Base-by-base conservation (phyloP, 2,888 invertebrate species). In the Pandemis corylana region DNA sequence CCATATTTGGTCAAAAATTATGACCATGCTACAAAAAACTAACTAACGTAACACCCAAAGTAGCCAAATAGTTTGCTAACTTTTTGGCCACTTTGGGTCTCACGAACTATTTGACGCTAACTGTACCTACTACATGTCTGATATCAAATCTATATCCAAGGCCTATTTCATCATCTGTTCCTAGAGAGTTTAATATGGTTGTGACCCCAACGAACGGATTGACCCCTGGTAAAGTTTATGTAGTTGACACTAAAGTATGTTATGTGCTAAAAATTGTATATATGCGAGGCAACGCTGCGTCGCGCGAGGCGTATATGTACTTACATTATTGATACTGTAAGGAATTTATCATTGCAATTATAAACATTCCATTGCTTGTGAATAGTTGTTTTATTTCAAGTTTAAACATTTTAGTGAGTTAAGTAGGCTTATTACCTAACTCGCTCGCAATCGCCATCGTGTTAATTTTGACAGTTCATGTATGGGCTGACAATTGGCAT, bases 341-440 rank as follows among this genome's bases (percentile, higher is more conserved):
- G 85, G 81, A 88, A 84, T 87, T 84, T 88, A 87, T 89, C 90
- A 89, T 90, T 90, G 90, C 90, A 93, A 91, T 86, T 90, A 89
- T 93, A 94, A 90, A 93, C 93, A 93, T 93, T 94, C 93, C 94
- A 93, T 92, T 91, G 94, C 93, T 93, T 94, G 90, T 92, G 86
- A 89, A 76, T 62, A 78, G 80, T 85, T 85, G 87, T 92, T 92
- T 93, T 87, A 90, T 91, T 93, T 89, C 4, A 7, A n/a, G 2
- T 51, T 51, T 12, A 13, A 56, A 20, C 7, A n/a, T n/a, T n/a
- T n/a, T n/a, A n/a, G n/a, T n/a, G n/a, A n/a, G n/a, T n/a, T n/a
- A n/a, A n/a, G n/a, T n/a, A n/a, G n/a, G n/a, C n/a, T n/a, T n/a
- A n/a, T n/a, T n/a, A n/a, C n/a, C n/a, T n/a, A n/a, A n/a, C n/a